Evolutionary conservation across 2,888 invertebrate species (phyloP).

Genomic region (Emmelina monodactyla): DNA sequence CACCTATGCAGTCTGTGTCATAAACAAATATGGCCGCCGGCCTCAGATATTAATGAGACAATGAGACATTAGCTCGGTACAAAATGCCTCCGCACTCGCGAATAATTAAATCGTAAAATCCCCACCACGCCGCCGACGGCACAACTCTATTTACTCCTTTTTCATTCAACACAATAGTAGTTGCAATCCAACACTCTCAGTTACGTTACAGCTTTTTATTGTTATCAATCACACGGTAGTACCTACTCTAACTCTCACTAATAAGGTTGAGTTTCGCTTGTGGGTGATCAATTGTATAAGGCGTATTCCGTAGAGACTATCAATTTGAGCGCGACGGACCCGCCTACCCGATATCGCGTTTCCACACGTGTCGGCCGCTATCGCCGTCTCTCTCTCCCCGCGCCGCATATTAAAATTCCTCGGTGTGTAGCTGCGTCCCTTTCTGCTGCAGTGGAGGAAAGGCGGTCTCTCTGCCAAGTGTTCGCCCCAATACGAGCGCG

Average conservation of each 20-base stretch:
- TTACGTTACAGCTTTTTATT: slow-evolving; percentile 36
- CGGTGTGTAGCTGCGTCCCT: slow-evolving; percentile 58
- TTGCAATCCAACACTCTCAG: slow-evolving; percentile 50
- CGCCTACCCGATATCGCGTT: slow-evolving; percentile 61
- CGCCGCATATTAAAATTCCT: slow-evolving; percentile 65
- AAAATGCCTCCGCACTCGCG: slow-evolving; percentile 67
- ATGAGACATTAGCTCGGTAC: slow-evolving; percentile 66
- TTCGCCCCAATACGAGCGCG: slow-evolving; percentile 58
- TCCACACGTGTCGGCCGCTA: slow-evolving; percentile 57
- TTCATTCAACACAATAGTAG: slow-evolving; percentile 65
- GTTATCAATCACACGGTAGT: slow-evolving; percentile 18
- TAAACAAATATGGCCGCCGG: slow-evolving; percentile 64
- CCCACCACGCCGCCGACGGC: slow-evolving; percentile 62
- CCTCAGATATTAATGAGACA: slow-evolving; percentile 65
- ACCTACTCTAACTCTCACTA: slow-evolving; percentile 15
- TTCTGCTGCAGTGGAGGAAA: slow-evolving; percentile 37
- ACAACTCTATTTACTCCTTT: slow-evolving; percentile 64
- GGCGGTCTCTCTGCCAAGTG: slow-evolving; percentile 40
- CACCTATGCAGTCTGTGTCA: slow-evolving; percentile 48
- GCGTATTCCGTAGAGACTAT: slow-evolving; percentile 55
- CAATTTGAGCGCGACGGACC: slow-evolving; percentile 65
- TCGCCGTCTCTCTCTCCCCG: slow-evolving; percentile 54
- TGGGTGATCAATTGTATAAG: slow-evolving; percentile 30
- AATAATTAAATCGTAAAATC: slow-evolving; percentile 68
- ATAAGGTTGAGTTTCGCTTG: slow-evolving; percentile 22